These are phyloP conservation scores for Boulengeromyrus knoepffleri DNA, from an alignment of 2,113 vertebrate species.

Conservation along the genomic window DNA sequence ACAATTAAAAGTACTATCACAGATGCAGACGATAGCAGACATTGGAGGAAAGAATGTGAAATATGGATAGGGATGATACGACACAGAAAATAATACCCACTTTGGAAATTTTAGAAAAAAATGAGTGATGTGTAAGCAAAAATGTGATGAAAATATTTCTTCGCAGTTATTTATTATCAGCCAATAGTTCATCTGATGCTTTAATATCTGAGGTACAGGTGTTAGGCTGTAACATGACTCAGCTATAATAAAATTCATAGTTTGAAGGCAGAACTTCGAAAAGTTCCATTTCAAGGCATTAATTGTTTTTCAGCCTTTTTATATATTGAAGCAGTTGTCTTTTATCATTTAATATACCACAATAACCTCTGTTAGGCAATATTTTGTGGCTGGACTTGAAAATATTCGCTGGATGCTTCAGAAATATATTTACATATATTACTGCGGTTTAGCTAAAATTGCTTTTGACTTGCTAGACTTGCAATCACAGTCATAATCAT, in stretches of 20 bases:
- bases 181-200: background rate
- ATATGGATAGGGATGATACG: background rate
- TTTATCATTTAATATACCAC: background rate
- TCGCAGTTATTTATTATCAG: background rate
- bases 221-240: background rate
- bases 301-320: background rate
- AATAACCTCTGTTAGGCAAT: background rate
- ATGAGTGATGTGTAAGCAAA: background rate
- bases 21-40: background rate
- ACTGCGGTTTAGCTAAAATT: background rate
- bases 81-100: background rate
- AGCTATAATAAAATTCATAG: background rate
- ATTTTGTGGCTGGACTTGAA: background rate
- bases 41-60: background rate
- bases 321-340: background rate
- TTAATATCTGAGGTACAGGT: background rate
- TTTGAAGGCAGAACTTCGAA: background rate
- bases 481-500: slow-evolving; percentile 8
- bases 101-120: background rate
- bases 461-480: slow-evolving; percentile 7
- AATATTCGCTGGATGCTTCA: background rate
- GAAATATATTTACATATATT: slow-evolving; percentile 14
- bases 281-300: background rate
- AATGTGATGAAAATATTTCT: background rate
- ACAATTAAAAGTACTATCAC: background rate